phyloP scores from a whole-genome alignment of 2,113 vertebrate genomes.

The Sinocyclocheilus rhinocerous region DNA sequence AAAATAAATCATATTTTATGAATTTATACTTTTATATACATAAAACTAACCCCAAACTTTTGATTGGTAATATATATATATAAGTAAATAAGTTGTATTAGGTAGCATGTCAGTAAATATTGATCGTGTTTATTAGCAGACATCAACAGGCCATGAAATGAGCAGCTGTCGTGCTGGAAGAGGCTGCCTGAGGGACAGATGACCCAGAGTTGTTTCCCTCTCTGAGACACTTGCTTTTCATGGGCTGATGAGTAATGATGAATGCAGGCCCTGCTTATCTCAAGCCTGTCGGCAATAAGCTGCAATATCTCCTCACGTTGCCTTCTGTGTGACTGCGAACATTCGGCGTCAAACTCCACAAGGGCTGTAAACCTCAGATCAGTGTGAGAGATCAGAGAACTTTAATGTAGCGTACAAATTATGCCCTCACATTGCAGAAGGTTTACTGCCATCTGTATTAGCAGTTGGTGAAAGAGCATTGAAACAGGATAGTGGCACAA shows the following conservation, averaged over 20 bases:
- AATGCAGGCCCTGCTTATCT: conserved; percentile 40
- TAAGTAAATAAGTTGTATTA: not conserved
- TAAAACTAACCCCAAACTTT: too few relatives aligned
- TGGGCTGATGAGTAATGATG: conserved; percentile 46
- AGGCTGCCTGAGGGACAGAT: conserved; percentile 22
- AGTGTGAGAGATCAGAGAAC: not conserved
- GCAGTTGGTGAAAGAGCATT: not conserved
- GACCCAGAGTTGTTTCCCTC: conserved; percentile 17
- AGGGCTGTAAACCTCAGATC: conserved; percentile 25
- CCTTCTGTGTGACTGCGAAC: conserved; percentile 5
- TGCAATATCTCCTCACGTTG: conserved; percentile 26
- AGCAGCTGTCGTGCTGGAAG: conserved; percentile 24
- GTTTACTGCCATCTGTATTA: not conserved
- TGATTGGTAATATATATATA: not conserved
- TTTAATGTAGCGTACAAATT: not conserved
- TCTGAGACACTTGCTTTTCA: conserved; percentile 43
- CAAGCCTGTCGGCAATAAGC: not conserved
- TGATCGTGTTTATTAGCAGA: not conserved
- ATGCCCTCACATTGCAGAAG: not conserved
- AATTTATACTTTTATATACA: too few relatives aligned
- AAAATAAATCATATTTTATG: too few relatives aligned
- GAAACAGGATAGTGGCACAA: not conserved
- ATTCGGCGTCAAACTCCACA: not conserved
- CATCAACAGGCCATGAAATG: conserved; percentile 18
- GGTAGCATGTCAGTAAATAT: not conserved